Percentiles rank a stretch among this genome's conserved stretches.
Evolutionary conservation across 2,113 vertebrate species (phyloP).

Genomic region (Ctenodactylus gundi): DNA sequence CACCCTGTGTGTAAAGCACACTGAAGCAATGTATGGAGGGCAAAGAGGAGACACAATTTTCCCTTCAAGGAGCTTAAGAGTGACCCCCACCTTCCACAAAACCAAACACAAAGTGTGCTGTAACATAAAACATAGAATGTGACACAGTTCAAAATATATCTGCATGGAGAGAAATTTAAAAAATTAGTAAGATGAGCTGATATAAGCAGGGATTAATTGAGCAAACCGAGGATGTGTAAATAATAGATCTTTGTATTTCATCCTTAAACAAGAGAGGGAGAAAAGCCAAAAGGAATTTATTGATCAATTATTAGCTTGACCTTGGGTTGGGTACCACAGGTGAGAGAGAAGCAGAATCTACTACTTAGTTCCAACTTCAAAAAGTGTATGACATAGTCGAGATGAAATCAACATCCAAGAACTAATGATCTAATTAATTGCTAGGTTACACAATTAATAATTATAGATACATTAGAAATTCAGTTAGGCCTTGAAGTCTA

Average conservation of each 20-base stretch:
- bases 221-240: not conserved
- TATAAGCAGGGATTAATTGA: not conserved
- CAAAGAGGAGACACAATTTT: not conserved
- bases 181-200: not conserved
- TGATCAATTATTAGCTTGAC: not conserved
- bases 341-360: not conserved
- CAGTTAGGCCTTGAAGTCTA: not conserved
- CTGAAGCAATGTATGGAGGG: not conserved
- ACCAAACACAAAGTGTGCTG: not conserved
- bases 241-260: not conserved
- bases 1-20: not conserved
- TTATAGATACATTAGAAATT: not conserved
- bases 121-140: conserved; percentile 24
- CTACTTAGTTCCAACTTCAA: not conserved
- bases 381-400: conserved; percentile 15
- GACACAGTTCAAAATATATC: conserved; percentile 17
- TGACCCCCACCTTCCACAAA: not conserved
- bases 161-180: not conserved
- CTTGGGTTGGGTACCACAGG: not conserved
- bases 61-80: not conserved
- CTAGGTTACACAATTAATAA: not conserved
- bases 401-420: not conserved
- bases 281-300: not conserved
- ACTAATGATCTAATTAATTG: not conserved
- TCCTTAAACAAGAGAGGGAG: not conserved